Base-by-base conservation (phyloP, 1,140 invertebrate species). In the Ptiloglossa arizonensis region DNA sequence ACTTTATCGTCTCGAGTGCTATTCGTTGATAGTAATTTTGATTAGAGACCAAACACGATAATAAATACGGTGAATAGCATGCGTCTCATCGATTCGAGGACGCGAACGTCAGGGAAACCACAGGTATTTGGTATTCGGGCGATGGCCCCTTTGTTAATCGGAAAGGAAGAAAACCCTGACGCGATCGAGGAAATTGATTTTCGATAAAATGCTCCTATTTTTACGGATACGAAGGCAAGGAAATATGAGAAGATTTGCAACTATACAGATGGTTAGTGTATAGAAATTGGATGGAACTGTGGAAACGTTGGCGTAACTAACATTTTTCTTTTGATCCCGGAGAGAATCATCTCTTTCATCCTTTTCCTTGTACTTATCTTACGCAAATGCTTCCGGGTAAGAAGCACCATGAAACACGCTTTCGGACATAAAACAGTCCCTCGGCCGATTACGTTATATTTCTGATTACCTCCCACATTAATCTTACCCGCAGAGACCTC, bases 271-370 rank as follows among this genome's bases (percentile, higher is more conserved):
- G 56, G 69, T 60, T 60, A 27, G 29, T 5, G 50, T 50, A 15
- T 62, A 41, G 59, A 52, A 74, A 74, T 74, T 74, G 46, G 38
- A 56, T 66, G 71, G 60, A 66, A 74, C 22, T 9, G 59, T 62
- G 56, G 54, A 71, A 32, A 71, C 41, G 19, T 1, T 57, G 35
- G 11, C 46, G 48, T 69, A 69, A 69, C 54, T 57, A 50, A 72
- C 57, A 63, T 72, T 59, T 59, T 72, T 63, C 52, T 72, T 52
- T 63, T 60, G 13, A n/a, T 1, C 17, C 29, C 57, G 15, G 9
- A 24, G 57, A 50, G 44, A 50, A 64, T 64, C 41, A 74, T 48
- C 35, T 63, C 60, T 29, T 29, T 17, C n/a, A 22, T 0, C 35
- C 27, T 29, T 24, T 64, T 57, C 11, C 38, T 24, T 17, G 3